A percentile compares a stretch with the other conserved stretches of the same genome.
Conservation (phyloP, 2,888 invertebrate species). For the Parapristionchus giblindavisi region DNA sequence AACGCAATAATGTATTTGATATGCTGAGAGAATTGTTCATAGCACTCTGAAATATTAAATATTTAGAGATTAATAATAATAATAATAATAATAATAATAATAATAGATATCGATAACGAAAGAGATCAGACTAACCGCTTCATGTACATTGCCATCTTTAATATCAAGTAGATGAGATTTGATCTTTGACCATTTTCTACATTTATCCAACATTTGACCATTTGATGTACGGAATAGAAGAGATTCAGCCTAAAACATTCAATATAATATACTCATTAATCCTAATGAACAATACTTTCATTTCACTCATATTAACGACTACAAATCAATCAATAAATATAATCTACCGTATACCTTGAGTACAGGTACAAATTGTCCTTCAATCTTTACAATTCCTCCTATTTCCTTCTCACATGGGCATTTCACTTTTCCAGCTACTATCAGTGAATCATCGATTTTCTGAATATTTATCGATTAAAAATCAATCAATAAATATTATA, state of each 20-base stretch:
- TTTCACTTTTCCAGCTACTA: background rate
- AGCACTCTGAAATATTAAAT: background rate
- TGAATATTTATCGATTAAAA: background rate
- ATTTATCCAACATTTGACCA: background rate
- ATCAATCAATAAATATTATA: background rate
- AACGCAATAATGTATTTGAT: background rate
- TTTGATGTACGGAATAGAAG: background rate
- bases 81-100: too few species aligned
- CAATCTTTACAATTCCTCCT: conserved; percentile 21
- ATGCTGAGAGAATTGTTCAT: background rate
- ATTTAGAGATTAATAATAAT: background rate
- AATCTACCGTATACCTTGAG: background rate
- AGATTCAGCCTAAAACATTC: background rate
- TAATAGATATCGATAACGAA: too few species aligned
- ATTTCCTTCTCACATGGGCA: conserved; percentile 20
- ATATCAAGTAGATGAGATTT: conserved; percentile 1
- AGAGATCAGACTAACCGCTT: background rate
- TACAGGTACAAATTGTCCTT: conserved; percentile 24
- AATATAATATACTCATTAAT: background rate
- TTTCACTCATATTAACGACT: background rate
- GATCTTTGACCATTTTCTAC: conserved; percentile 15
- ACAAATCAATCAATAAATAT: too few species aligned
- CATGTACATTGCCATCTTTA: background rate
- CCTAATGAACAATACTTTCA: background rate
- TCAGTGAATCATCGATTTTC: background rate